Conservation (phyloP, 2,113 vertebrate species). For the Neotoma lepida region DNA sequence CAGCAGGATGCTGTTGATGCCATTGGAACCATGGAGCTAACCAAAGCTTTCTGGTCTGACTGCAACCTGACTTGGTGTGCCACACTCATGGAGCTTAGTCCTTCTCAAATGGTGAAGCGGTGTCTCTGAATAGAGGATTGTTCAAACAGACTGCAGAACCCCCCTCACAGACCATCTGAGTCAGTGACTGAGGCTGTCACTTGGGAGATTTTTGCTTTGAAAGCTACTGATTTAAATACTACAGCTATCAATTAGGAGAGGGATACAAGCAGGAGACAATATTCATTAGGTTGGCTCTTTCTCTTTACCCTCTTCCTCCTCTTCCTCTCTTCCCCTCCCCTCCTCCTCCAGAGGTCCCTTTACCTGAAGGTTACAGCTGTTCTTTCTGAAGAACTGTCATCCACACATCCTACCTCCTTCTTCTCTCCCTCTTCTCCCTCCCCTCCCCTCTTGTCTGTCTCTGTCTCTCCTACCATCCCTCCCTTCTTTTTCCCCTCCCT, state of each 20-base stretch:
- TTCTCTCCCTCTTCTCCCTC: no score
- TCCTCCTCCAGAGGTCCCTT: not conserved
- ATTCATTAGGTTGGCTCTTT: not conserved
- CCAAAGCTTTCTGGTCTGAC: not conserved
- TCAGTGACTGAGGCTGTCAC: not conserved
- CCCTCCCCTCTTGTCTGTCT: not conserved
- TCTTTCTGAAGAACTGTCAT: not conserved
- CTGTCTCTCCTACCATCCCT: no score
- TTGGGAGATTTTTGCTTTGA: not conserved
- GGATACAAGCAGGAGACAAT: not conserved
- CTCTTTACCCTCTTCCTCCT: not conserved
- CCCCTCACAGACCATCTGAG: not conserved
- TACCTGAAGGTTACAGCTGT: not conserved
- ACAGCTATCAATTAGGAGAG: not conserved
- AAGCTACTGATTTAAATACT: conserved; percentile 2
- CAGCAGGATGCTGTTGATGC: not conserved
- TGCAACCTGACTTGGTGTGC: not conserved
- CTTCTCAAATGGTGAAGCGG: not conserved
- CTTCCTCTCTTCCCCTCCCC: no score
- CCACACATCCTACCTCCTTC: not conserved
- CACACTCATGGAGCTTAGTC: not conserved
- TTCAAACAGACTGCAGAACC: not conserved
- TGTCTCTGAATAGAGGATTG: not conserved
- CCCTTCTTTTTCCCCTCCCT: not conserved
- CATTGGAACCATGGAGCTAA: not conserved